Percentiles rank a stretch among this genome's conserved stretches.
phyloP scores from a whole-genome alignment of 2,888 invertebrate genomes.

The Matsumyia berberina region DNA sequence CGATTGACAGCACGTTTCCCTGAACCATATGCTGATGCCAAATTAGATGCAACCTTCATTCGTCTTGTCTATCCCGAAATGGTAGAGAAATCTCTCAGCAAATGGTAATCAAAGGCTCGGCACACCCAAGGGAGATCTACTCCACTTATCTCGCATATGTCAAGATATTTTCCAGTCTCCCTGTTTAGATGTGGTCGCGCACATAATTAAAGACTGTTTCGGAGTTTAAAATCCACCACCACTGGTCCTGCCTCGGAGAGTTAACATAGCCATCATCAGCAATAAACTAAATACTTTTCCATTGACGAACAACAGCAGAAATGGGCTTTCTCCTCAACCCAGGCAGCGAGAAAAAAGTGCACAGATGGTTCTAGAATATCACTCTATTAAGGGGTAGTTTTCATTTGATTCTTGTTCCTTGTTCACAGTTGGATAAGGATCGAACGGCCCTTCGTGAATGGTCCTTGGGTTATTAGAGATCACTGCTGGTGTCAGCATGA shows the following conservation, averaged over 20 bases:
- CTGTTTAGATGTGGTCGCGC: constrained; percentile 78
- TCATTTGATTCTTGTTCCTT: constrained; percentile 80
- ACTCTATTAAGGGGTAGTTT: constrained; percentile 83
- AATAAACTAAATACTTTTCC: constrained; percentile 84
- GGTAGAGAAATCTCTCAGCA: constrained; percentile 46
- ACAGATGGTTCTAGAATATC: constrained; percentile 78
- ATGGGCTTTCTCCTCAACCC: constrained; percentile 69
- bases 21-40: constrained; percentile 84
- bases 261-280: constrained; percentile 84
- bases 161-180: constrained; percentile 80
- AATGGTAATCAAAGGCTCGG: constrained; percentile 76
- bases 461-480: constrained; percentile 60
- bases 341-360: constrained; percentile 77
- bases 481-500: constrained; percentile 54
- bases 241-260: constrained; percentile 73
- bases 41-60: constrained; percentile 84
- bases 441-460: constrained; percentile 22
- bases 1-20: constrained; percentile 27
- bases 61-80: constrained; percentile 79
- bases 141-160: constrained; percentile 82
- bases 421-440: constrained; percentile 77
- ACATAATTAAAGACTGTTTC: constrained; percentile 77
- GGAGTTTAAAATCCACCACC: constrained; percentile 63
- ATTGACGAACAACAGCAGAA: constrained; percentile 76
- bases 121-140: constrained; percentile 63